A percentile compares a stretch with the other conserved stretches of the same genome.
Conservation (phyloP, 1,140 invertebrate genomes). For the Musca vetustissima region DNA sequence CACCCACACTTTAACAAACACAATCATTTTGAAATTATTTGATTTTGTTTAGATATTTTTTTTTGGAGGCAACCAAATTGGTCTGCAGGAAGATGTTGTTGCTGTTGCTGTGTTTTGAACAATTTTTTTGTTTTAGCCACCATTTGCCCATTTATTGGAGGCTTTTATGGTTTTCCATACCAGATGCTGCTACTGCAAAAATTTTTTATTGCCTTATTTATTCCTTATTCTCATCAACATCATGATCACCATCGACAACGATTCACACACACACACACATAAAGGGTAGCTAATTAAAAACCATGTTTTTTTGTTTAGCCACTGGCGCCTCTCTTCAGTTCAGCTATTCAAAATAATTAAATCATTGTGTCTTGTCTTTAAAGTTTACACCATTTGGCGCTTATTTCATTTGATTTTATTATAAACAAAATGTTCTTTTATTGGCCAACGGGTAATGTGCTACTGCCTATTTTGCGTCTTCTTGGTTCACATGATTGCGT, state of each 20-base stretch:
- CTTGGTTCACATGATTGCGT: background rate
- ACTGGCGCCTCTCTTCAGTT: conserved; percentile 14
- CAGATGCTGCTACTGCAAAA: background rate
- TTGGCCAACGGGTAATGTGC: background rate
- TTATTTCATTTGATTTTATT: conserved; percentile 3
- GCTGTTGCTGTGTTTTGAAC: no score
- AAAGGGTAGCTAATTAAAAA: no score
- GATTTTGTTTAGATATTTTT: no score
- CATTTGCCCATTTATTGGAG: conserved; percentile 15
- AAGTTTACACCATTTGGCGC: background rate
- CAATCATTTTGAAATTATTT: no score
- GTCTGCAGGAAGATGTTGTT: no score
- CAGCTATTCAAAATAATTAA: conserved; percentile 11
- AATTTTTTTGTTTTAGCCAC: background rate
- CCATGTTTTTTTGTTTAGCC: background rate
- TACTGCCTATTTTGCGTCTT: background rate
- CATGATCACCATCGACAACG: no score
- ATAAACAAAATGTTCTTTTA: conserved; percentile 7
- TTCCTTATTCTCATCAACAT: no score
- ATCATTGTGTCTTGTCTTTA: background rate
- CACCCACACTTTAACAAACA: no score
- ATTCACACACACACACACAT: no score
- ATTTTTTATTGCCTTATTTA: background rate
- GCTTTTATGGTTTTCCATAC: background rate
- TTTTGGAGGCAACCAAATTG: no score